Conservation (phyloP, 2,113 vertebrate genomes). For the Aviceda subcristata region DNA sequence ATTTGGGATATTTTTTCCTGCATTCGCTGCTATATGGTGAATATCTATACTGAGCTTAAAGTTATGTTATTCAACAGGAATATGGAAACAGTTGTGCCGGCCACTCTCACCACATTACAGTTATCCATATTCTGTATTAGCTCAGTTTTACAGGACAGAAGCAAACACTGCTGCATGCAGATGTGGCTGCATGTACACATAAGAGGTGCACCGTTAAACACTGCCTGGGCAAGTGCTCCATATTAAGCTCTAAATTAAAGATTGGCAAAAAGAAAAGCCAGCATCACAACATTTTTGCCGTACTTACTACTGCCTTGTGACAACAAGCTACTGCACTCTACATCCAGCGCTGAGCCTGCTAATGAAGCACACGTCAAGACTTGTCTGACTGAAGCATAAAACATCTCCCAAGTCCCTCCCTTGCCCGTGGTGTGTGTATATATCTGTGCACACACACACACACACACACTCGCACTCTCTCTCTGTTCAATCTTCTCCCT, state of each 20-base stretch:
- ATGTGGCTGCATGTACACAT: neutral
- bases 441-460: neutral
- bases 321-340: neutral
- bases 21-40: neutral
- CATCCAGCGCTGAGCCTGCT: neutral
- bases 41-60: neutral
- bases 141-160: neutral
- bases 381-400: constrained; percentile 34
- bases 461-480: neutral
- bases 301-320: neutral
- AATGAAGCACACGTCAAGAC: constrained; percentile 44
- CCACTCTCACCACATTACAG: neutral
- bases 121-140: neutral
- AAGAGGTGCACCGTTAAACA: neutral
- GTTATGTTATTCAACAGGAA: neutral
- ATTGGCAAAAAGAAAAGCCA: neutral
- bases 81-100: neutral
- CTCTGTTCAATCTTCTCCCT: neutral
- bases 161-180: neutral
- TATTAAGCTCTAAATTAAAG: neutral
- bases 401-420: constrained; percentile 33
- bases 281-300: neutral
- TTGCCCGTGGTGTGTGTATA: neutral
- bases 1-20: neutral
- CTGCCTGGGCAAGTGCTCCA: neutral